A percentile compares a stretch with the other conserved stretches of the same genome.
Evolutionary conservation across 2,797 vertebrate genomes (phyloP).

Genomic region (Mormyrus hasselquistii): DNA sequence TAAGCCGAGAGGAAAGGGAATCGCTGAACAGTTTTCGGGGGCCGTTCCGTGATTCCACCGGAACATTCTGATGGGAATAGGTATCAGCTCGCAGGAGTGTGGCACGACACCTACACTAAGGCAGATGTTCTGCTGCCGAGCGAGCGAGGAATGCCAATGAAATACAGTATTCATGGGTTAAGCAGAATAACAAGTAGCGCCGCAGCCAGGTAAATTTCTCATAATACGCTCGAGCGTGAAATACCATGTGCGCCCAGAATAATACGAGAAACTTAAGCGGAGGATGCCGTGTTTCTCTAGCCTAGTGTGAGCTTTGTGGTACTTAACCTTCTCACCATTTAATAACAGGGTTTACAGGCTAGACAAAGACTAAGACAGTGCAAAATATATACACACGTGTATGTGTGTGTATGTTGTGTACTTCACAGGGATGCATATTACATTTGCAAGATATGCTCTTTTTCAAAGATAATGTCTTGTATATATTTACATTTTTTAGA

Average conservation of each 20-base stretch:
- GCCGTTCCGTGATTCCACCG: not conserved
- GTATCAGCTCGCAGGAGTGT: not conserved
- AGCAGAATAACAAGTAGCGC: not conserved
- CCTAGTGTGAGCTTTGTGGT: not conserved
- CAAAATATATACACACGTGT: not conserved
- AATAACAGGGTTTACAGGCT: not conserved
- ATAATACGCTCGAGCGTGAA: not conserved
- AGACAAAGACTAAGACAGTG: not conserved
- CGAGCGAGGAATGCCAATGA: conserved; percentile 8
- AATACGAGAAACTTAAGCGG: not conserved
- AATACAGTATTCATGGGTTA: not conserved
- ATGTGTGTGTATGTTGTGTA: not conserved
- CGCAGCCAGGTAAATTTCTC: not conserved
- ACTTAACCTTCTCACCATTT: not conserved
- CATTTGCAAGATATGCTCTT: not conserved
- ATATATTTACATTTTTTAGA: not conserved
- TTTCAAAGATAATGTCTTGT: not conserved
- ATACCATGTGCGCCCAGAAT: not conserved
- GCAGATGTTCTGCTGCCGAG: conserved; percentile 11
- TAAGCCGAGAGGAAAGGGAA: conserved; percentile 16
- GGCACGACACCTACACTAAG: not conserved
- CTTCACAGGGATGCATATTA: not conserved
- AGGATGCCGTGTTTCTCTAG: not conserved
- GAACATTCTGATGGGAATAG: conserved; percentile 9
- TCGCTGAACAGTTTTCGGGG: conserved; percentile 6